phyloP scores from a whole-genome alignment of 2,113 vertebrate species.

The Corynorhinus townsendii region DNA sequence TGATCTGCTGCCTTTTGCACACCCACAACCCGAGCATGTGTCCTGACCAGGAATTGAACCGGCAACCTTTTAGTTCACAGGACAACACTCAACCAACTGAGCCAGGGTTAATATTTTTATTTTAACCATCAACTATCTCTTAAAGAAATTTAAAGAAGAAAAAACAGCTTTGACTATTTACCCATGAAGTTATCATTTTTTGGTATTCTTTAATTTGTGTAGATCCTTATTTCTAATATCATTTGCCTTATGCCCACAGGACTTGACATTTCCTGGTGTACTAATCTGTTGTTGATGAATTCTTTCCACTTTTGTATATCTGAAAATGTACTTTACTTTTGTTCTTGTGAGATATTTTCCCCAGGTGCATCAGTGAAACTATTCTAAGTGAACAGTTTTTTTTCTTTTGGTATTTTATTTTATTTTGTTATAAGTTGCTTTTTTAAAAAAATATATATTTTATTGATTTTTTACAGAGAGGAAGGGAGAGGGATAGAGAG shows the following conservation, averaged over 20 bases:
- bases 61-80: no score
- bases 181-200: fast-evolving
- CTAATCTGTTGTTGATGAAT: neutral
- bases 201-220: neutral
- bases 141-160: neutral
- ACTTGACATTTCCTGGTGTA: neutral
- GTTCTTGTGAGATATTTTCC: neutral
- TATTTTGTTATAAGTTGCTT: no score
- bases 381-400: neutral
- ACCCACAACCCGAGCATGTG: no score
- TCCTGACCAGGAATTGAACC: no score
- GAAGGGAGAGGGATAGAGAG: no score
- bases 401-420: neutral
- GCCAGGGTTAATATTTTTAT: neutral
- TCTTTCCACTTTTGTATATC: neutral
- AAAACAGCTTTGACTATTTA: neutral
- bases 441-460: no score
- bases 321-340: neutral
- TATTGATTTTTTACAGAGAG: no score
- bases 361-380: neutral
- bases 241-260: neutral
- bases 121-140: neutral
- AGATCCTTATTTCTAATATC: fast-evolving
- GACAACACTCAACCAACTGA: no score
- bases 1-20: no score